Conservation (phyloP, 2,888 invertebrate genomes). For the Autographa gamma region DNA sequence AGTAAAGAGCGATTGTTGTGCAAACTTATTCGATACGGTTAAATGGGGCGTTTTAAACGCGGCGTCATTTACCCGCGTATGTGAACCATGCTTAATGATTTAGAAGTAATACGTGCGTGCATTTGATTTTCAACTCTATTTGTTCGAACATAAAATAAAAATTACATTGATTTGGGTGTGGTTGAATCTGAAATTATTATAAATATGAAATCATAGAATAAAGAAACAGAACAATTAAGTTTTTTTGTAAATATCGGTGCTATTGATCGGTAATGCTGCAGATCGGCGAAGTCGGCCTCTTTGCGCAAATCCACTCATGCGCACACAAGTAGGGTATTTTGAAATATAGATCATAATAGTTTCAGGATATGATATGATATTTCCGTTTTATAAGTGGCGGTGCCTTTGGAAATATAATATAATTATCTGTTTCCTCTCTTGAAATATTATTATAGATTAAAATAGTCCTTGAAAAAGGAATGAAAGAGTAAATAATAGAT, state of each 20-base stretch:
- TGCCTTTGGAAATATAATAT: constrained; percentile 65
- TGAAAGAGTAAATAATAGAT: constrained; percentile 10
- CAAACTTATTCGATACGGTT: constrained; percentile 87
- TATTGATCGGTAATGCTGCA: constrained; percentile 64
- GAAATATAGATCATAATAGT: constrained; percentile 69
- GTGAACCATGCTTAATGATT: constrained; percentile 86
- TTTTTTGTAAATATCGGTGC: constrained; percentile 63
- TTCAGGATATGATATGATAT: constrained; percentile 82
- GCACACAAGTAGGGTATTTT: constrained; percentile 75
- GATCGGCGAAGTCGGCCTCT: constrained; percentile 65
- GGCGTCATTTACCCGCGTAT: constrained; percentile 75
- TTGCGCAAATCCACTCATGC: constrained; percentile 82
- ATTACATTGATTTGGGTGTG: background rate
- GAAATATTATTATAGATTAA: constrained; percentile 28
- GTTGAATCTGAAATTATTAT: constrained; percentile 37
- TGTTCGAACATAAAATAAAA: background rate
- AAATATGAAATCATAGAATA: constrained; percentile 41
- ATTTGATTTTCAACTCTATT: constrained; percentile 33
- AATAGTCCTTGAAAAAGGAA: constrained; percentile 8
- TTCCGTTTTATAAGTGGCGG: constrained; percentile 81
- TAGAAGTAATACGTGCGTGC: constrained; percentile 70
- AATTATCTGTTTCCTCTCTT: constrained; percentile 75
- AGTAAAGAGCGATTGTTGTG: constrained; percentile 88
- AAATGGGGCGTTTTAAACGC: constrained; percentile 86
- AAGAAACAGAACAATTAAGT: constrained; percentile 37